Evolutionary conservation across 1,140 invertebrate genomes (phyloP).

Genomic region (Drosophila rufa): DNA sequence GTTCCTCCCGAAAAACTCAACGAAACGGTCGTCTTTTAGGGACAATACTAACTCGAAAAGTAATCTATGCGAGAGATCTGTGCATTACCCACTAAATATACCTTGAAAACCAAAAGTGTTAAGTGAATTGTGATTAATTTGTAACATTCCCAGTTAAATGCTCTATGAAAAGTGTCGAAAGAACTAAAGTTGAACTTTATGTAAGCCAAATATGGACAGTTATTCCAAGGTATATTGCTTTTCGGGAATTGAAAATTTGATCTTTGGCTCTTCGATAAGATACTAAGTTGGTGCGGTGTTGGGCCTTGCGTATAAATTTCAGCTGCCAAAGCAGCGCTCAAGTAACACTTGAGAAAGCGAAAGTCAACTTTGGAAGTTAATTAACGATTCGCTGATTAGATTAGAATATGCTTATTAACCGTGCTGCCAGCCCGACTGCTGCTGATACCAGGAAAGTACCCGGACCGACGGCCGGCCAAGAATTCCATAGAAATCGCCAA

Average conservation of each 20-base stretch:
- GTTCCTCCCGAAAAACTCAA: conserved; percentile 2
- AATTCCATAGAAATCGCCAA: conserved; percentile 29
- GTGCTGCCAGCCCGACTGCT: conserved; percentile 6
- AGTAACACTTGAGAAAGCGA: conserved; percentile 57
- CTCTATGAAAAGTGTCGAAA: not conserved
- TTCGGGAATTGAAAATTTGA: conserved; percentile 31
- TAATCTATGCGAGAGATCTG: not conserved
- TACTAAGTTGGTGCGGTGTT: conserved; percentile 2
- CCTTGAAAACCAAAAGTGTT: not conserved
- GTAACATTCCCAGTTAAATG: not conserved
- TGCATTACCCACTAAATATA: not conserved
- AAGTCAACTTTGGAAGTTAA: conserved; percentile 59
- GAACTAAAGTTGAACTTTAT: conserved; percentile 9
- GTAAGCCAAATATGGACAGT: conserved; percentile 19
- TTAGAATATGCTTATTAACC: conserved; percentile 61
- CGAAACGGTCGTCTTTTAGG: not conserved
- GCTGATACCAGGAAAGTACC: conserved; percentile 29
- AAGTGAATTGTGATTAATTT: not conserved
- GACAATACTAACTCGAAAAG: not conserved
- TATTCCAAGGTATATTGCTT: not conserved
- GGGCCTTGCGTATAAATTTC: conserved; percentile 35
- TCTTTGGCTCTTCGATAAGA: conserved; percentile 49
- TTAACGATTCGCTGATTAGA: conserved; percentile 68
- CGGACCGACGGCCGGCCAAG: not conserved
- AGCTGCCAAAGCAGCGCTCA: conserved; percentile 46